Evolutionary conservation across 2,888 invertebrate species (phyloP).

Genomic region (Halocaridina rubra): DNA sequence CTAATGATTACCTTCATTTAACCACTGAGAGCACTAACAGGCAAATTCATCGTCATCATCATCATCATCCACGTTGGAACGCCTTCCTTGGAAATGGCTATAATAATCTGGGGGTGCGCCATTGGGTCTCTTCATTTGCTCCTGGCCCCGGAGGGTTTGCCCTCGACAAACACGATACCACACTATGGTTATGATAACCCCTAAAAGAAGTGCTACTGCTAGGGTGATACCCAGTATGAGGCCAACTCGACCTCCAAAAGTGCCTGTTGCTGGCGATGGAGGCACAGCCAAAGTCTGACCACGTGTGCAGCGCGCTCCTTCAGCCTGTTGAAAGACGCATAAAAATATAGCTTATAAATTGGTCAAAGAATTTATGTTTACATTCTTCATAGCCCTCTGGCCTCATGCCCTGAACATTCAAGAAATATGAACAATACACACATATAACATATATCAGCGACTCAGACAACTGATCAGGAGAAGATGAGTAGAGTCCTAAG

Average conservation of each 20-base stretch:
- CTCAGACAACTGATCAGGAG: background rate
- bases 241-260: conserved; percentile 18
- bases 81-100: conserved; percentile 21
- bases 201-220: conserved; percentile 26
- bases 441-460: too few species aligned
- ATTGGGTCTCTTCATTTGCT: conserved; percentile 13
- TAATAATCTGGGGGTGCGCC: conserved; percentile 45
- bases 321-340: background rate
- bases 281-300: conserved; percentile 17
- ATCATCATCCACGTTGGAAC: background rate
- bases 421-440: too few species aligned
- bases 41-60: conserved; percentile 38
- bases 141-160: background rate
- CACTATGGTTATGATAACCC: conserved; percentile 26
- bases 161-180: conserved; percentile 35
- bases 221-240: conserved; percentile 29
- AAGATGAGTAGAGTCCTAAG: background rate
- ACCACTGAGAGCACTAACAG: background rate
- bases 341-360: too few species aligned
- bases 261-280: conserved; percentile 27
- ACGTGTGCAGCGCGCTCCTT: conserved; percentile 15
- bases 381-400: too few species aligned
- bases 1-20: background rate
- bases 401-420: too few species aligned
- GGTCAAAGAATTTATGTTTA: too few species aligned